Conservation (phyloP, 2,113 vertebrate species). For the Prunella fulvescens region DNA sequence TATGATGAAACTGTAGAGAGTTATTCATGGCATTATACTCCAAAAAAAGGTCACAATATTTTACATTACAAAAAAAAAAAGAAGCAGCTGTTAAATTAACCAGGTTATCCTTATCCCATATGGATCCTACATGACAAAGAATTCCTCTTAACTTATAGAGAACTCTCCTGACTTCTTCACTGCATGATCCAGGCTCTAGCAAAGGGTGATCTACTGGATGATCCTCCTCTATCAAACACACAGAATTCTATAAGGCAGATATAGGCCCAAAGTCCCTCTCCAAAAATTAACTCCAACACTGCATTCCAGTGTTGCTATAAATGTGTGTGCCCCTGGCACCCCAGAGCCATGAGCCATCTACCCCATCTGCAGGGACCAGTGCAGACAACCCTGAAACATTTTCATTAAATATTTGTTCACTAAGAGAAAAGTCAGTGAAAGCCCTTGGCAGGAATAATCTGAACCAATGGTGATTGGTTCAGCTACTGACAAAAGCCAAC, state of each 20-base stretch:
- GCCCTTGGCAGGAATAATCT: background rate
- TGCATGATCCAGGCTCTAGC: background rate
- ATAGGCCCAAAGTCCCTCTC: background rate
- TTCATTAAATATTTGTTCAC: background rate
- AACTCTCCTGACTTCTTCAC: background rate
- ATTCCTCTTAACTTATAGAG: background rate
- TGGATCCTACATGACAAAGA: background rate
- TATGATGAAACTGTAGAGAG: background rate
- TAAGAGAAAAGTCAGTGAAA: background rate
- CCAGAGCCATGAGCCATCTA: background rate
- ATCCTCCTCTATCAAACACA: background rate
- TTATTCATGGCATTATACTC: fast-evolving
- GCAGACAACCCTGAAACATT: background rate
- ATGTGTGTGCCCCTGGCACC: constrained; percentile 3
- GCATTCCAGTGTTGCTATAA: constrained; percentile 48
- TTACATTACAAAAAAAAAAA: background rate
- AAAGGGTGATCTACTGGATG: background rate
- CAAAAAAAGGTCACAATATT: background rate
- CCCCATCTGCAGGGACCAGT: background rate
- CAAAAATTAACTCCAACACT: background rate
- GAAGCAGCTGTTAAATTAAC: background rate
- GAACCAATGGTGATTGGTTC: too few species aligned
- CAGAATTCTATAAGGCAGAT: background rate
- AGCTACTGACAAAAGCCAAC: background rate
- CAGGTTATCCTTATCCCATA: background rate